phyloP scores from a whole-genome alignment of 2,113 vertebrate genomes.

The Psilopogon haemacephalus region DNA sequence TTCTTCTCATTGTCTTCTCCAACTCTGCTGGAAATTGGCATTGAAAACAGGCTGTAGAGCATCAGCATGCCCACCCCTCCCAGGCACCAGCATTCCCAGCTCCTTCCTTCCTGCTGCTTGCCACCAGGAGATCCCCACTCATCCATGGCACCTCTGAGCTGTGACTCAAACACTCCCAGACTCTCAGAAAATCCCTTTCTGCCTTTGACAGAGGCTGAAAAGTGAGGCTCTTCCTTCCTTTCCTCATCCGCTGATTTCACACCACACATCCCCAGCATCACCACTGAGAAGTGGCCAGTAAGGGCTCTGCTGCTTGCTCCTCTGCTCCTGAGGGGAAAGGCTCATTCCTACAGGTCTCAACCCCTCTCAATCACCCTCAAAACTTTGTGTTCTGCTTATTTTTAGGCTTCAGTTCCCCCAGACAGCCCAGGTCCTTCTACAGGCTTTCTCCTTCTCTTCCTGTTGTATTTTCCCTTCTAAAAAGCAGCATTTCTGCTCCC shows the following conservation, averaged over 20 bases:
- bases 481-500: not conserved
- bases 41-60: not conserved
- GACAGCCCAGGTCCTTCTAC: not conserved
- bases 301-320: too few species aligned
- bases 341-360: not conserved
- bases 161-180: not conserved
- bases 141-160: not conserved
- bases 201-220: not conserved
- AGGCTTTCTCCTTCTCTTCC: not conserved
- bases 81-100: not conserved
- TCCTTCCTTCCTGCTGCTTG: not conserved
- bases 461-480: not conserved
- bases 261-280: rapidly evolving
- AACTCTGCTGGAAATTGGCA: not conserved
- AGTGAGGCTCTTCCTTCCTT: not conserved
- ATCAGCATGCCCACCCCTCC: not conserved
- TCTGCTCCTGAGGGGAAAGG: not conserved
- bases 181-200: not conserved
- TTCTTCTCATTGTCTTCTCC: not conserved
- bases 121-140: rapidly evolving
- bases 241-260: not conserved
- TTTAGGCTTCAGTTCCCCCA: not conserved
- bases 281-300: rapidly evolving
- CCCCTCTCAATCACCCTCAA: rapidly evolving
- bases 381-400: not conserved